Conservation (phyloP, 2,888 invertebrate species). For the Chromoteleia sp. region DNA sequence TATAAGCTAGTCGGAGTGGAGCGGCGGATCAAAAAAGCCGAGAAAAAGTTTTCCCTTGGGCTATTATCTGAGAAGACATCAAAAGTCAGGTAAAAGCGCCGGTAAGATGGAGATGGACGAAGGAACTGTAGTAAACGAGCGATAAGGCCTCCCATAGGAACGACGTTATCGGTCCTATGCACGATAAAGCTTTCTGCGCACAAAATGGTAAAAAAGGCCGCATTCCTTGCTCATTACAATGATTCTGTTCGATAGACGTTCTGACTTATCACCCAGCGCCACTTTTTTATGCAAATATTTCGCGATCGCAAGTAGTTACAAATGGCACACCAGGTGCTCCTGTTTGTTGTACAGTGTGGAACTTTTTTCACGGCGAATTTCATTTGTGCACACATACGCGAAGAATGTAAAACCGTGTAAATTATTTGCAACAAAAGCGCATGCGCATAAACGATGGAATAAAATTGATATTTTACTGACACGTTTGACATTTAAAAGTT, state of each 20-base stretch:
- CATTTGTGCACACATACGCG: conserved; percentile 12
- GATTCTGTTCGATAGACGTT: conserved; percentile 45
- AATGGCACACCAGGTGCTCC: conserved; percentile 1
- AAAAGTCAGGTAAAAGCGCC: conserved; percentile 71
- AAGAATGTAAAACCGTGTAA: conserved; percentile 19
- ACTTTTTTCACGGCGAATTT: conserved; percentile 9
- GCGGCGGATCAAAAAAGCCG: conserved; percentile 55
- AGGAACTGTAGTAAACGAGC: conserved; percentile 71
- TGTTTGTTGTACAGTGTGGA: not conserved
- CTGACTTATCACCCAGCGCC: conserved; percentile 44
- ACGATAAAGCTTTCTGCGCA: conserved; percentile 61
- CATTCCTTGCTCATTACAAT: conserved; percentile 59
- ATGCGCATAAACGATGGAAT: conserved; percentile 1
- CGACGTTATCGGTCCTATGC: conserved; percentile 66
- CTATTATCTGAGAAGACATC: conserved; percentile 71
- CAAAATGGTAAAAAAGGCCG: conserved; percentile 54
- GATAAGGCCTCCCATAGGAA: conserved; percentile 72
- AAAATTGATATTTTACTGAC: conserved; percentile 24
- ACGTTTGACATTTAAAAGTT: not conserved
- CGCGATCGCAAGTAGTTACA: conserved; percentile 18
- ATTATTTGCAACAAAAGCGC: conserved; percentile 16
- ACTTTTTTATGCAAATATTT: conserved; percentile 36
- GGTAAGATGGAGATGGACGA: conserved; percentile 71
- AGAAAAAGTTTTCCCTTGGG: conserved; percentile 68
- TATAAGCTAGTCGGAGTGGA: conserved; percentile 40